These are phyloP conservation scores for Megalopta genalis DNA, from an alignment of 1,140 invertebrate genomes.

Conservation along the genomic window DNA sequence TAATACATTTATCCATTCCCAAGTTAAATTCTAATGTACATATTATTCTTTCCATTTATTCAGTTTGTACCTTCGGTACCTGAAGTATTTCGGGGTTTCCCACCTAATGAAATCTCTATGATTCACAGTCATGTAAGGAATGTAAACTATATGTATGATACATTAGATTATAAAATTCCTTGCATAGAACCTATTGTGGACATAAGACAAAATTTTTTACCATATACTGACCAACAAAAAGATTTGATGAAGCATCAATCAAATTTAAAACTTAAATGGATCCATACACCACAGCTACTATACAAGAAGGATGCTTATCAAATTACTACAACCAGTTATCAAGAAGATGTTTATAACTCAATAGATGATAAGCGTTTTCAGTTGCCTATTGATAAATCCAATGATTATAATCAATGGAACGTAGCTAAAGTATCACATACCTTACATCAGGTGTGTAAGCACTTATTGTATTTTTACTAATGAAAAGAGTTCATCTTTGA, in stretches of 20 bases:
- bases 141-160: slow-evolving; percentile 52
- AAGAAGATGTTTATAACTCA: slow-evolving; percentile 37
- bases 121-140: slow-evolving; percentile 54
- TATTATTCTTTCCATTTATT: not conserved
- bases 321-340: slow-evolving; percentile 9
- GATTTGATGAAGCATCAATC: slow-evolving; percentile 25
- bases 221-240: slow-evolving; percentile 24
- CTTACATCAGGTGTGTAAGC: slow-evolving; percentile 45
- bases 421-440: slow-evolving; percentile 16
- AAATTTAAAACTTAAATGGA: slow-evolving; percentile 36
- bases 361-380: slow-evolving; percentile 50
- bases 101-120: slow-evolving; percentile 59
- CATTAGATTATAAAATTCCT: slow-evolving; percentile 26
- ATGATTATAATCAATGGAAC: slow-evolving; percentile 39
- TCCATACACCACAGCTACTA: slow-evolving; percentile 13
- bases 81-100: slow-evolving; percentile 61
- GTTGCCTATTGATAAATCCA: slow-evolving; percentile 38
- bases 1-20: too few relatives aligned
- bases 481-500: not conserved
- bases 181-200: slow-evolving; percentile 15
- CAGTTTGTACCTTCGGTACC: slow-evolving; percentile 20
- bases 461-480: not conserved
- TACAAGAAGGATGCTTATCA: slow-evolving; percentile 32
- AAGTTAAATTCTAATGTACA: not conserved
- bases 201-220: slow-evolving; percentile 30